Evolutionary conservation across 2,113 vertebrate species (phyloP), one percentile per base, ranked within the genome.

Genomic region (Engystomops pustulosus): DNA sequence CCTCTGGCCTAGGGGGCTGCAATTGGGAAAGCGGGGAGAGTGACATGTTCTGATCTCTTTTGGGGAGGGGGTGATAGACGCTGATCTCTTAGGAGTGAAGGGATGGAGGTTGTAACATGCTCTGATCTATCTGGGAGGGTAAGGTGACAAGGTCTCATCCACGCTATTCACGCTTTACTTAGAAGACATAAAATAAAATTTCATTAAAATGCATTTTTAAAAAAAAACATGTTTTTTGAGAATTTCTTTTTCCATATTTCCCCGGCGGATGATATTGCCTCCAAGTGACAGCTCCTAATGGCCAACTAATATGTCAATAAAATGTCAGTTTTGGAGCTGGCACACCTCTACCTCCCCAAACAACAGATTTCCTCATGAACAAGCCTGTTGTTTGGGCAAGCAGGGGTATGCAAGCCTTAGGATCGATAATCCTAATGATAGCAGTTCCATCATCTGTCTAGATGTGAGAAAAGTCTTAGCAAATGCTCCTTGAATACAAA

Each of bases 41-140:
- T 84, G 82, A 84, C 82, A 84, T 12, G 44, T 38, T 68, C 45
- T 84, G 60, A 84, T 67, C 34, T 70, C 53, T 70, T 17, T 79
- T 79, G 45, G 41, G 53, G 32, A 18, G 45, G 38, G 38, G 36
- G 49, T 3, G 51, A 71, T 67, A 49, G 51, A 76, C 18, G 23
- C 36, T 47, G 53, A 76, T 76, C 81, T 75, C 51, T 32, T 23
- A 75, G 14, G 36, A 75, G 70, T 60, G 67, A 20, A 23, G 32
- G 23, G 51, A 44, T 62, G 55, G 81, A 51, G 55, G 72, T 76
- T 72, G 34, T 18, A 55, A 75, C 25, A 38, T 36, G 62, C 79
- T 80, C 62, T 67, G 38, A 68, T 68, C 79, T 55, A 53, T 55
- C 34, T 41, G 79, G 65, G 79, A 81, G 79, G 45, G 67, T 34